Evolutionary conservation across 2,113 vertebrate species (phyloP).

Genomic region (Oryzias javanicus): DNA sequence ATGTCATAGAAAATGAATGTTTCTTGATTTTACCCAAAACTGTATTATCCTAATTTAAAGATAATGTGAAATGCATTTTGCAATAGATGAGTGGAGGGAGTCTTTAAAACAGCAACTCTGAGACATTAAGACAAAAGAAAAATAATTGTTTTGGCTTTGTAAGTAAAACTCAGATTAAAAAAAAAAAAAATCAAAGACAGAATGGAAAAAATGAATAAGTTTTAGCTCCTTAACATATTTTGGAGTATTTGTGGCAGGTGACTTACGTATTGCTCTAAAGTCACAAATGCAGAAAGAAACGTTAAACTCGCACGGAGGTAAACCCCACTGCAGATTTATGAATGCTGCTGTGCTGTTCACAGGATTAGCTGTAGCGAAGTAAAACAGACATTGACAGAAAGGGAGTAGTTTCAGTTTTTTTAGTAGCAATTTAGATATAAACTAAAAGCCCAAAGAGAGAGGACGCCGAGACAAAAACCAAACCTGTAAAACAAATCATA

Average conservation of each 20-base stretch:
- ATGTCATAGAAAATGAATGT: no score
- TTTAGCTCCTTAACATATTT: not conserved
- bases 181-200: not conserved
- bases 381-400: constrained; percentile 29
- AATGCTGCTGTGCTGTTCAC: constrained; percentile 35
- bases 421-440: constrained; percentile 33
- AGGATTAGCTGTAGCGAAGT: constrained; percentile 22
- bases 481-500: constrained; percentile 22
- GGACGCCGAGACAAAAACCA: constrained; percentile 39
- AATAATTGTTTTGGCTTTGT: no score
- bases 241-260: constrained; percentile 10
- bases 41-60: no score
- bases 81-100: no score
- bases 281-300: constrained; percentile 11
- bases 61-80: no score
- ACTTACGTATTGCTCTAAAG: constrained; percentile 14
- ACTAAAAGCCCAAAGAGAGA: constrained; percentile 20
- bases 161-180: not conserved
- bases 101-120: no score
- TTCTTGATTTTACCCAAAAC: no score
- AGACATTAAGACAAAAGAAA: no score
- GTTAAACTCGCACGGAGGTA: constrained; percentile 30
- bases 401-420: constrained; percentile 25
- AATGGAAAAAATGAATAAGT: not conserved
- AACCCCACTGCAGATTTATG: constrained; percentile 32